Conservation (phyloP, 2,888 invertebrate species). For the Tolmerus cingulatus region DNA sequence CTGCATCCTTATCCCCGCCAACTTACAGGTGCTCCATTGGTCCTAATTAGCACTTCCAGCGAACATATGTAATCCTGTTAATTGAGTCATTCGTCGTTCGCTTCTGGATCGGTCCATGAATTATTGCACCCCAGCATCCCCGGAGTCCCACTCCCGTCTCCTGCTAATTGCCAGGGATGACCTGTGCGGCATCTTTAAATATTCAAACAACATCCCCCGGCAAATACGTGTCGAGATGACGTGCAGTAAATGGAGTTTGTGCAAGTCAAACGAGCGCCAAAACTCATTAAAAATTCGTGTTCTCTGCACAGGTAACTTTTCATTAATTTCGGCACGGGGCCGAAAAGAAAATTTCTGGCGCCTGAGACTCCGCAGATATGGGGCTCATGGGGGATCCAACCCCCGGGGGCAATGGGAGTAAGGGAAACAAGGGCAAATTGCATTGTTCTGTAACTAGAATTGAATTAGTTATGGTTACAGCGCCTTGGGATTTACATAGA, state of each 20-base stretch:
- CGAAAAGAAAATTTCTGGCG: neutral
- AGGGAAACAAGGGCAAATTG: conserved; percentile 6
- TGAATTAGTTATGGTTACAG: neutral
- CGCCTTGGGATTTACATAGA: too few relatives aligned
- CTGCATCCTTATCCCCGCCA: neutral
- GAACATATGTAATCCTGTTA: conserved; percentile 46
- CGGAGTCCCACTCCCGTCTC: neutral
- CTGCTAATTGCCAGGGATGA: conserved; percentile 37
- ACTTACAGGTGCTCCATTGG: conserved; percentile 33
- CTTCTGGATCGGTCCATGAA: conserved; percentile 26
- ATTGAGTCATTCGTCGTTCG: conserved; percentile 43
- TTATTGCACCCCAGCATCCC: conserved; percentile 4
- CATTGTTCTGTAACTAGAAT: conserved; percentile 20
- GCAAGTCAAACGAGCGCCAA: neutral
- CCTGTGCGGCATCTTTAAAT: conserved; percentile 28
- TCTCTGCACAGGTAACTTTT: conserved; percentile 15
- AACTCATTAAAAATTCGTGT: conserved; percentile 22
- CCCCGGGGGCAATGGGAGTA: neutral
- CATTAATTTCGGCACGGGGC: conserved; percentile 19
- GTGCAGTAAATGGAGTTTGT: neutral
- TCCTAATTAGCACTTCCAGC: conserved; percentile 44
- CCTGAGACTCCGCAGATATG: neutral
- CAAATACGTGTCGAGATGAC: neutral
- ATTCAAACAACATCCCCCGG: conserved; percentile 24
- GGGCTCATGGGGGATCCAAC: neutral